phyloP scores from a whole-genome alignment of 35 echinoderm and acorn worm species.

The Heliocidaris erythrogramma region DNA sequence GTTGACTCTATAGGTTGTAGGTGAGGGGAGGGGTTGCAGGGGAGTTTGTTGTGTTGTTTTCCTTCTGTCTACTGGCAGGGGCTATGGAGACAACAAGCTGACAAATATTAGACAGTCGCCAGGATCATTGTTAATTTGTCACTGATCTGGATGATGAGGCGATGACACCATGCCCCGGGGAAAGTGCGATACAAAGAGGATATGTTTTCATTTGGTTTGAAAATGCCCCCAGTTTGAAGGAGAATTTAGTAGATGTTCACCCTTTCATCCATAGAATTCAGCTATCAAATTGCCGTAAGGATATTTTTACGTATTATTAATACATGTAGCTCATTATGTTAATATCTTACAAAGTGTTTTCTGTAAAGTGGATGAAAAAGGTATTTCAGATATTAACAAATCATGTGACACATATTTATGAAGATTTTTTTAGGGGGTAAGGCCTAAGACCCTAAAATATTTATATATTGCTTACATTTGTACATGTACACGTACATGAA shows the following conservation, averaged over 20 bases:
- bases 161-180: background rate
- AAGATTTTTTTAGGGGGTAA: no score
- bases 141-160: background rate
- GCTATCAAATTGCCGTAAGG: background rate
- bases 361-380: background rate
- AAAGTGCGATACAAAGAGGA: background rate
- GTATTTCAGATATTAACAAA: no score
- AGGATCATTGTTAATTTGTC: background rate
- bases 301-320: no score
- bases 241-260: background rate
- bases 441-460: no score
- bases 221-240: background rate
- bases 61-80: background rate
- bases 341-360: background rate
- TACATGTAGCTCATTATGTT: background rate
- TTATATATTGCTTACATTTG: no score
- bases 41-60: background rate
- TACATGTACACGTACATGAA: no score
- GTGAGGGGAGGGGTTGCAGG: background rate
- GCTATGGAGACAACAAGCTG: background rate
- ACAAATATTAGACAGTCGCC: background rate
- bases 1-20: background rate
- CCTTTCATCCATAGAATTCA: background rate
- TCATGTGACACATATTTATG: no score
- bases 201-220: background rate